A percentile compares a stretch with the other conserved stretches of the same genome.
phyloP scores from a whole-genome alignment of 2,888 invertebrate species.

The Chrysomela aeneicollis region DNA sequence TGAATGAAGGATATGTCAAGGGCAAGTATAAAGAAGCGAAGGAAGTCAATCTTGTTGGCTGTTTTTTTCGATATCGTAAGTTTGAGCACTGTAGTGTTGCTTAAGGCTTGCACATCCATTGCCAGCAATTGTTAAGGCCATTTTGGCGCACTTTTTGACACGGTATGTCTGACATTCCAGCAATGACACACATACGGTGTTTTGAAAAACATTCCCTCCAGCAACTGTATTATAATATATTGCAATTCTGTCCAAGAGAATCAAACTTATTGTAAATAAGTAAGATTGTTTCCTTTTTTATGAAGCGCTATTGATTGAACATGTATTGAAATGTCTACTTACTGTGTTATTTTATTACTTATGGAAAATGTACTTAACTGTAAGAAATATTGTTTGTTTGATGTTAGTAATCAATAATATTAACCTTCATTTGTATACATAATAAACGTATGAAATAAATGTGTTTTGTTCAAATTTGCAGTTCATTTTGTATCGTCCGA shows the following conservation, averaged over 20 bases:
- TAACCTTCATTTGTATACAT: conserved; percentile 61
- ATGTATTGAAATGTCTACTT: conserved; percentile 57
- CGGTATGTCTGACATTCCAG: conserved; percentile 39
- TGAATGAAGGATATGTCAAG: background rate
- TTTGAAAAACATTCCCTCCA: conserved; percentile 61
- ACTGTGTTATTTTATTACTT: conserved; percentile 59
- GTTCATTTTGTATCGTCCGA: too few relatives aligned
- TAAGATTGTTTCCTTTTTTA: conserved; percentile 58
- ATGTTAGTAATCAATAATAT: conserved; percentile 63
- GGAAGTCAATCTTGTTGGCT: conserved; percentile 32
- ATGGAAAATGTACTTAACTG: conserved; percentile 60
- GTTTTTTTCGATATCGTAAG: conserved; percentile 49
- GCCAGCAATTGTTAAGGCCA: conserved; percentile 54
- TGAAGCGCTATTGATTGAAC: conserved; percentile 56
- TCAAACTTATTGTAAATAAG: conserved; percentile 63
- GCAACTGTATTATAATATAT: conserved; percentile 59
- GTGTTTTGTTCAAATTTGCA: conserved; percentile 58
- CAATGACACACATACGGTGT: conserved; percentile 41
- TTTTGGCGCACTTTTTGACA: conserved; percentile 53
- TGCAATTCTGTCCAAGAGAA: conserved; percentile 63
- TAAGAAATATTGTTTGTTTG: conserved; percentile 62
- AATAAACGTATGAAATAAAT: conserved; percentile 59
- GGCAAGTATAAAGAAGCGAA: conserved; percentile 17
- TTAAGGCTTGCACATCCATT: conserved; percentile 59
- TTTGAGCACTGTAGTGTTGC: conserved; percentile 56